Conservation (phyloP, 2,888 invertebrate genomes). For the Aleiodes alternator region DNA sequence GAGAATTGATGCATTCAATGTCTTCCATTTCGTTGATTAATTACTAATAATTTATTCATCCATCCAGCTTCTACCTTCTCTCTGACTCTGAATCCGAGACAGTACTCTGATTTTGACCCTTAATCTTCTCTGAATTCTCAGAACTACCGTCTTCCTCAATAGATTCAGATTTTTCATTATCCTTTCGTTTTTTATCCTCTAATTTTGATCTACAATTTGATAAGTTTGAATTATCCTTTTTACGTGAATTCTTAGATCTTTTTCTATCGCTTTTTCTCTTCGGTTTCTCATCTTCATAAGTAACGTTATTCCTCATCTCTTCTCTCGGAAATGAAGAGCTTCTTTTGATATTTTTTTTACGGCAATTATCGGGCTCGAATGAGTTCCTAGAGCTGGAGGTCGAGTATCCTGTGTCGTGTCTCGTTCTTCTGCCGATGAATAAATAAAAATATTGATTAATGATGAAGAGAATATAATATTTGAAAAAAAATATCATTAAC, state of each 20-base stretch:
- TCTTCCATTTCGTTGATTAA: neutral
- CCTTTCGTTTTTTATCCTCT: conserved; percentile 51
- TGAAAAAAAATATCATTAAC: too few species aligned
- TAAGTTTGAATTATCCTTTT: conserved; percentile 48
- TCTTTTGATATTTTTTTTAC: conserved; percentile 60
- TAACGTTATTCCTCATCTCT: conserved; percentile 53
- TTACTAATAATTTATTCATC: neutral
- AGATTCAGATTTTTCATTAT: conserved; percentile 59
- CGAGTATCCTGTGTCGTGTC: conserved; percentile 81
- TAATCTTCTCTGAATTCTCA: conserved; percentile 59
- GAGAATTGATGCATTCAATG: neutral
- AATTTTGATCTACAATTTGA: conserved; percentile 45
- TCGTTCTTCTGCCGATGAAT: neutral
- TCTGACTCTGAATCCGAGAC: conserved; percentile 60
- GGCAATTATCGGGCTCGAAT: conserved; percentile 64
- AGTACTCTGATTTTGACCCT: conserved; percentile 59
- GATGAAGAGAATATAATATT: conserved; percentile 49
- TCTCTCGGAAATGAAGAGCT: conserved; percentile 55
- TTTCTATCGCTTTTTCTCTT: conserved; percentile 51
- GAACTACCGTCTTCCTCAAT: conserved; percentile 57
- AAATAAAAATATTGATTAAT: conserved; percentile 54
- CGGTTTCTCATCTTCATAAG: conserved; percentile 55
- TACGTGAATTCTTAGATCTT: conserved; percentile 48
- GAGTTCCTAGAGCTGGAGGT: conserved; percentile 82
- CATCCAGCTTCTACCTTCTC: conserved; percentile 59